Conservation (phyloP, 2,797 vertebrate species). For the Spheniscus humboldti region DNA sequence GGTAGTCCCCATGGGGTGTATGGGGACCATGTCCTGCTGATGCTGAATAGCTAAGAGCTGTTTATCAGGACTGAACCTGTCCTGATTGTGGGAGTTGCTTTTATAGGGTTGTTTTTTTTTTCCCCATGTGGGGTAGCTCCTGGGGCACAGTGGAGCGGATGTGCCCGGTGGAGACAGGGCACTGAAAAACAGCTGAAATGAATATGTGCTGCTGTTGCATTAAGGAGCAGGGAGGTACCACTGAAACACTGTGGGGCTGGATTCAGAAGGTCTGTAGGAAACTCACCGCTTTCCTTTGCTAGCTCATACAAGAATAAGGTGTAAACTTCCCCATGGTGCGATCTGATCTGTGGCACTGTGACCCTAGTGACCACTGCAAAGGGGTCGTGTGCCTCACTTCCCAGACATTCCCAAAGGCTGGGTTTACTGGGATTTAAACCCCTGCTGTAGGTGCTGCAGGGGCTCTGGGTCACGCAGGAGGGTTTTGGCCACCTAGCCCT, state of each 20-base stretch:
- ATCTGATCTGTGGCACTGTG: neutral
- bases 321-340: accelerated
- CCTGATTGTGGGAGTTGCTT: neutral
- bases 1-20: accelerated
- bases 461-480: accelerated
- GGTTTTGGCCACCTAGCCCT: neutral
- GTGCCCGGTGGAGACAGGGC: neutral
- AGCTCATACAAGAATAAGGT: neutral
- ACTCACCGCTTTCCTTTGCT: neutral
- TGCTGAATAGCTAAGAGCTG: neutral
- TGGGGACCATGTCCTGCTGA: too few relatives aligned
- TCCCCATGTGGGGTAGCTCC: neutral
- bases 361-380: neutral
- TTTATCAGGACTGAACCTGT: neutral
- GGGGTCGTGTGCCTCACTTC: neutral
- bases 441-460: neutral
- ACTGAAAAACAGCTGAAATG: neutral
- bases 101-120: neutral
- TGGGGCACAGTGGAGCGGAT: neutral
- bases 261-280: neutral
- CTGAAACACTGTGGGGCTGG: neutral
- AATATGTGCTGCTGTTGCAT: neutral
- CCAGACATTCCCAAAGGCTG: neutral
- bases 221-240: neutral
- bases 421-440: neutral